Conservation (phyloP, 2,113 vertebrate species). For the Ameiurus melas region DNA sequence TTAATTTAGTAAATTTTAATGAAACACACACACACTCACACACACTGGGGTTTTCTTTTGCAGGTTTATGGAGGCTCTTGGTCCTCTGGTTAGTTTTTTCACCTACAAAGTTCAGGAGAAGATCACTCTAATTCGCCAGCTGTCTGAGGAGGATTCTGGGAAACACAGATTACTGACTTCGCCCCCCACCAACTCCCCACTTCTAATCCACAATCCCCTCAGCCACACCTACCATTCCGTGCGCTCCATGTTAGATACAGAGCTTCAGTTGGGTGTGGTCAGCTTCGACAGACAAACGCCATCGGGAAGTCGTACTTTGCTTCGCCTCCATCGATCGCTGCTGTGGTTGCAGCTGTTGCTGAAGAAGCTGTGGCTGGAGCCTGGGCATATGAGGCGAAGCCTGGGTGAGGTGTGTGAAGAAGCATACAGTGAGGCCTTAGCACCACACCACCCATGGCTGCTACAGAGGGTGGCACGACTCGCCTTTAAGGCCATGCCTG, state of each 20-base stretch:
- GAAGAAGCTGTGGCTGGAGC: slow-evolving; percentile 55
- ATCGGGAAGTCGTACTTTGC: slow-evolving; percentile 68
- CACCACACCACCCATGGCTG: slow-evolving; percentile 79
- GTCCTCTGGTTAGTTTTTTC: slow-evolving; percentile 70
- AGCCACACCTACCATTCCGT: slow-evolving; percentile 64
- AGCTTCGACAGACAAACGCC: slow-evolving; percentile 46
- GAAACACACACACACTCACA: background rate
- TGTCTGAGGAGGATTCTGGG: slow-evolving; percentile 46
- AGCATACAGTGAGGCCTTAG: slow-evolving; percentile 76
- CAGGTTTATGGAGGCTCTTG: slow-evolving; percentile 73
- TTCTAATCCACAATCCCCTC: background rate
- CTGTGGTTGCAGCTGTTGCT: slow-evolving; percentile 75
- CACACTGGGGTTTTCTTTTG: background rate
- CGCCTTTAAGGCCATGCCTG: slow-evolving; percentile 77
- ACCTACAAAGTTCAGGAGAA: slow-evolving; percentile 69
- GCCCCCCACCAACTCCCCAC: background rate
- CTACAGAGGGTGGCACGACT: slow-evolving; percentile 73
- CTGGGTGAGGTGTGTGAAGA: slow-evolving; percentile 66
- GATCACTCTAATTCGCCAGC: slow-evolving; percentile 61
- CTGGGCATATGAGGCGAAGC: slow-evolving; percentile 41
- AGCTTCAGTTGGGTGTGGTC: slow-evolving; percentile 61
- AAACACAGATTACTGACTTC: background rate
- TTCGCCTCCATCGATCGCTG: slow-evolving; percentile 73
- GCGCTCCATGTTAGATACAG: slow-evolving; percentile 65
- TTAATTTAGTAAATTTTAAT: background rate